phyloP scores from a whole-genome alignment of 2,888 invertebrate species.

The Malacosoma neustria region DNA sequence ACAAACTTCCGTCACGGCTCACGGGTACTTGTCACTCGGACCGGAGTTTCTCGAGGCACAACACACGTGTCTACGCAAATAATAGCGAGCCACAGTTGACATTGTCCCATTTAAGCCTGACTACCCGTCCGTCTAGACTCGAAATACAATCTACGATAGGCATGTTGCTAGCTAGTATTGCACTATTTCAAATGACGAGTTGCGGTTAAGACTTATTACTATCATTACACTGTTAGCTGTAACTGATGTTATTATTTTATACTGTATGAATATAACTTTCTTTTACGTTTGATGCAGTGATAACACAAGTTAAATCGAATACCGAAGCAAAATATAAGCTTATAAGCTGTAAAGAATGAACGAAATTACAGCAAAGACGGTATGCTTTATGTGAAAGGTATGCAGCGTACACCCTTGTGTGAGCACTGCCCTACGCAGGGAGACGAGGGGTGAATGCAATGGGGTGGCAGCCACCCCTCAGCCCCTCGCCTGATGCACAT shows the following conservation, averaged over 20 bases:
- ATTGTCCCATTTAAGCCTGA: slow-evolving; percentile 54
- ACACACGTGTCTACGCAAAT: slow-evolving; percentile 69
- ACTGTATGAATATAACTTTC: too few species aligned
- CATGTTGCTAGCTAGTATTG: slow-evolving; percentile 31
- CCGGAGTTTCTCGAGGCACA: slow-evolving; percentile 23
- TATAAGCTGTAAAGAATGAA: too few species aligned
- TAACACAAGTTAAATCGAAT: too few species aligned
- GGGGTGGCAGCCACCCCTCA: slow-evolving; percentile 48
- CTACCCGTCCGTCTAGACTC: slow-evolving; percentile 55
- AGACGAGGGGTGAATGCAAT: slow-evolving; percentile 61
- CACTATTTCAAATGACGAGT: neutral
- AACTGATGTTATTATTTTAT: too few species aligned
- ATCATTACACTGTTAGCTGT: too few species aligned
- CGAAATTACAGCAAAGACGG: too few species aligned
- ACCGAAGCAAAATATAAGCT: too few species aligned
- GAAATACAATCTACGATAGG: slow-evolving; percentile 51
- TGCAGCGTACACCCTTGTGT: slow-evolving; percentile 46
- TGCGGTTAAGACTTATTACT: too few species aligned
- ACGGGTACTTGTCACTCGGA: slow-evolving; percentile 56
- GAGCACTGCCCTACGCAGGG: slow-evolving; percentile 45
- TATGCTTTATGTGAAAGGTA: slow-evolving; percentile 49
- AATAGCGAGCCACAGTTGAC: slow-evolving; percentile 65
- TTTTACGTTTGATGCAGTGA: too few species aligned
- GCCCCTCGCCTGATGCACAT: slow-evolving; percentile 46
- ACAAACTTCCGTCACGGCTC: slow-evolving; percentile 66